Base-by-base conservation (phyloP, 2,888 invertebrate species). In the Cepaea hortensis region DNA sequence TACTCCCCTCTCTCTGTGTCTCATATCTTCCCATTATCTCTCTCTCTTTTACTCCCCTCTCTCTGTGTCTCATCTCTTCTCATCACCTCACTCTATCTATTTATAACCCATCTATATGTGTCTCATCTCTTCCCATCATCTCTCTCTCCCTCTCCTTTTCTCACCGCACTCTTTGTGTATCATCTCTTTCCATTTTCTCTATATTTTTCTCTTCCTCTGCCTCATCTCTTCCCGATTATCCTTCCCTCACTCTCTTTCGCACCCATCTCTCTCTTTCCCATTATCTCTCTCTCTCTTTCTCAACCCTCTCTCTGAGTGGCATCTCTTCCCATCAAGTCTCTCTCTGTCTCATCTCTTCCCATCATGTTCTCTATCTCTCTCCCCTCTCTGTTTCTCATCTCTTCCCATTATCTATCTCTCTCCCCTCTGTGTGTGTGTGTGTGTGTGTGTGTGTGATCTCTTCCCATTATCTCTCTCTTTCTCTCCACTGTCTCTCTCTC, bases 221-320 rank as follows among this genome's bases (percentile, higher is more conserved):
- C n/a, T 7, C n/a, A 13, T 23, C 18, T 23, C 73, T 23, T 20
- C 68, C 68, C 68, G 68, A 13, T 20, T 50, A 23, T 46, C 11
- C 35, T 80, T 13, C 15, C 1, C 46, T 20, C 46, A 1, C 7
- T 50, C 48, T 77, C 2, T 77, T 55, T 77, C 55, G 48, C 77
- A 50, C 35, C 35, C 35, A 35, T 35, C 35, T 35, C 35, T 35
- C 35, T 35, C 35, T 35, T 35, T 35, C 35, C 35, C 35, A 15
- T 65, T 55, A 6, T 35, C 77, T 77, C 55, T 75, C 35, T 75
- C 75, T 75, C 75, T 75, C 75, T 75, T 46, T 75, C 75, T 75
- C 11, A 15, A 6, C 75, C 35, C 75, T 75, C 75, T 35, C 35
- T 35, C 35, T 35, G 35, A 35, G 35, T 35, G 35, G 35, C 55